These are phyloP conservation scores for Sminthurides bifidus DNA, from an alignment of 1,140 invertebrate genomes.

Conservation along the genomic window DNA sequence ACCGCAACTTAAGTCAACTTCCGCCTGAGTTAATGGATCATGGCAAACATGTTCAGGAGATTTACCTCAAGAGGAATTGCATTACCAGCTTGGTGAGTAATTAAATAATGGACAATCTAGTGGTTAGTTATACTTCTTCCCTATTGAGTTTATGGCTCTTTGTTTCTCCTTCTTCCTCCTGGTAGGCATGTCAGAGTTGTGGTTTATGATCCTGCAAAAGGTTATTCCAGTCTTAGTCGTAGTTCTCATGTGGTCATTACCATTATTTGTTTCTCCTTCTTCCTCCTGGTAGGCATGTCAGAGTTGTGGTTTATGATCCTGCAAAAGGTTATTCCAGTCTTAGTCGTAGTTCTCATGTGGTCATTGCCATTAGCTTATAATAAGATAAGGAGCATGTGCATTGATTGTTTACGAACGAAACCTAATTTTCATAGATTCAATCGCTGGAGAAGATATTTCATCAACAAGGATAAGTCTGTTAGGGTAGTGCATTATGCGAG, in stretches of 20 bases:
- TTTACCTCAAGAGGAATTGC: conserved; percentile 32
- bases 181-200: background rate
- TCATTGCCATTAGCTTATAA: too few species aligned
- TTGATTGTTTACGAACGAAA: background rate
- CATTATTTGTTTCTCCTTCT: background rate
- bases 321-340: background rate
- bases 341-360: background rate
- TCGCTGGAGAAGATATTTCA: background rate
- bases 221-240: background rate
- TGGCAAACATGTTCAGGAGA: conserved; percentile 30
- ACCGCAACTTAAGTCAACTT: conserved; percentile 26
- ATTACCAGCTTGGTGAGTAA: conserved; percentile 26
- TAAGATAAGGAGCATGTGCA: background rate
- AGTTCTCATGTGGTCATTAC: background rate
- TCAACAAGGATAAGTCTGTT: background rate
- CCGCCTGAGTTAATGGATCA: conserved; percentile 25
- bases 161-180: background rate
- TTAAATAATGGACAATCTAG: background rate
- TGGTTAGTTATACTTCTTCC: background rate
- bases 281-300: background rate
- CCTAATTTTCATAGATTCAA: background rate
- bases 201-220: background rate
- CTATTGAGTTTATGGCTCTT: background rate
- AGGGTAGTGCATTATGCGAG: background rate
- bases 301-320: background rate